phyloP scores from a whole-genome alignment of 2,888 invertebrate species.

The Corythucha ciliata region DNA sequence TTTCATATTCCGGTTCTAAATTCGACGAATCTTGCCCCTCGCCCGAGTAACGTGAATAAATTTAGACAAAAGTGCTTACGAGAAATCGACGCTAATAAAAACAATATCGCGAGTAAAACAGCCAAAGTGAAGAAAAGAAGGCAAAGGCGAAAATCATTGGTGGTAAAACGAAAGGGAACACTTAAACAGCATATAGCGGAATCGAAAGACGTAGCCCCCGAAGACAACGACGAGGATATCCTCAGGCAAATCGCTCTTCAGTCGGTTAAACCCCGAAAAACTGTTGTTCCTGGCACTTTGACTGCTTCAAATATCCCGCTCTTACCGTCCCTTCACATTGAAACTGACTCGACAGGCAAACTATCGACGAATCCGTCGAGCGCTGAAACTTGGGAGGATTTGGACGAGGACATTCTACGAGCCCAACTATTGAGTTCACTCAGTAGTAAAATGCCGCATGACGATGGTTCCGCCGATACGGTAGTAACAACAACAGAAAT shows the following conservation, averaged over 20 bases:
- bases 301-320: too few relatives aligned
- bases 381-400: constrained; percentile 27
- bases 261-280: constrained; percentile 24
- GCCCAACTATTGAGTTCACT: constrained; percentile 28
- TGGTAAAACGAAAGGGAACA: background rate
- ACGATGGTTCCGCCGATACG: background rate
- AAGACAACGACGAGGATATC: constrained; percentile 23
- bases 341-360: constrained; percentile 3
- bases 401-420: constrained; percentile 29
- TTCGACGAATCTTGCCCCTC: too few relatives aligned
- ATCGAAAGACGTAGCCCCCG: constrained; percentile 4
- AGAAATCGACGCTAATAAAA: too few relatives aligned
- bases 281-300: constrained; percentile 10
- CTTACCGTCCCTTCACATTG: constrained; percentile 4
- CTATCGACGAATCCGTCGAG: background rate
- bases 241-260: constrained; percentile 25
- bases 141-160: background rate
- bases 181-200: background rate
- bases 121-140: constrained; percentile 7
- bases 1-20: too few relatives aligned
- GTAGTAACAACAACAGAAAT: background rate
- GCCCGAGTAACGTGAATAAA: too few relatives aligned
- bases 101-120: background rate
- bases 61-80: too few relatives aligned
- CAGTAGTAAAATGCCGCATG: constrained; percentile 8